phyloP scores from a whole-genome alignment of 2,888 invertebrate species.

The Xestia xanthographa region DNA sequence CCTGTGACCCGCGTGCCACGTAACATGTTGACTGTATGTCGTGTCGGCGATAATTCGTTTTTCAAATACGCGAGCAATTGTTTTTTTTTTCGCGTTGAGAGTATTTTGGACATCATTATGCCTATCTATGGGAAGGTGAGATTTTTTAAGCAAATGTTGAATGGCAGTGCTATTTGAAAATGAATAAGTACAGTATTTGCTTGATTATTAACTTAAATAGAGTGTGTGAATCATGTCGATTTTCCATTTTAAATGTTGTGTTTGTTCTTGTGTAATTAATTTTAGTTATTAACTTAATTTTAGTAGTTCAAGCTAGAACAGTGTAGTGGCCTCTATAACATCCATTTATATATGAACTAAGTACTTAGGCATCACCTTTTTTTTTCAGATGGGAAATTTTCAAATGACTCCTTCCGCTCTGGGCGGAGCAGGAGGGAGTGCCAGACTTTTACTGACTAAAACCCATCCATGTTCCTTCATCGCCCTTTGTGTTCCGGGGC shows the following conservation, averaged over 20 bases:
- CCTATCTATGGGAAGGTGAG: not conserved
- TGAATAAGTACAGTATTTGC: not conserved
- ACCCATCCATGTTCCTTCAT: too few relatives aligned
- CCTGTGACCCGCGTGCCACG: not conserved
- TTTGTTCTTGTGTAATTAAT: not conserved
- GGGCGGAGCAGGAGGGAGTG: too few relatives aligned
- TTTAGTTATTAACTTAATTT: not conserved
- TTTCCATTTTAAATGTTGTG: not conserved
- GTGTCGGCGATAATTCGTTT: constrained; percentile 5
- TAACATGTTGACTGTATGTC: constrained; percentile 12
- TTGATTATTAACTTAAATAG: not conserved
- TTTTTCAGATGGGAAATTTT: too few relatives aligned
- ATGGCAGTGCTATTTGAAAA: not conserved
- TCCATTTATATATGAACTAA: too few relatives aligned
- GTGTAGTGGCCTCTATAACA: not conserved
- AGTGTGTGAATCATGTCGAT: not conserved
- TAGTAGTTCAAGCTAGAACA: not conserved
- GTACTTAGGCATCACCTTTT: not conserved
- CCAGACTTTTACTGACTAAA: too few relatives aligned
- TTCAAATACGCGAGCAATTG: constrained; percentile 1
- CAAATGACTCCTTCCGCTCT: too few relatives aligned
- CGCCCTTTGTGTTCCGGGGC: too few relatives aligned
- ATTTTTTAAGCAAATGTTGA: not conserved
- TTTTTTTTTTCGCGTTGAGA: not conserved
- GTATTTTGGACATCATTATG: constrained; percentile 5